Conservation (phyloP, 2,797 vertebrate species). For the Gorsachius magnificus region DNA sequence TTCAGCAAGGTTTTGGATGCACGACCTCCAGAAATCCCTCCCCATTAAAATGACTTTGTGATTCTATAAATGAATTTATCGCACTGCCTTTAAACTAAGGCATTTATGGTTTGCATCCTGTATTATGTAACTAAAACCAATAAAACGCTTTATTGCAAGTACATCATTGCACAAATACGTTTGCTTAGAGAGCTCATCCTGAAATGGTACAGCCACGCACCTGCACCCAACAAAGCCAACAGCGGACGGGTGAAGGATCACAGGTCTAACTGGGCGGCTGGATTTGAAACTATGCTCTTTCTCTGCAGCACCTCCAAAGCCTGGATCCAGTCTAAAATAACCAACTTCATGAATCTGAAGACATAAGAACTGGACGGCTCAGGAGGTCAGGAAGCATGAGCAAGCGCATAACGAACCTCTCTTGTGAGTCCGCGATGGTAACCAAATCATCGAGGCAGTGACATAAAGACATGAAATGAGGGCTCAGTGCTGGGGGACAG, state of each 20-base stretch:
- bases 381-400: neutral
- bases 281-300: neutral
- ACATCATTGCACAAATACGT: neutral
- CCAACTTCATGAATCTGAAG: neutral
- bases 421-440: accelerated
- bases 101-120: neutral
- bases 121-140: neutral
- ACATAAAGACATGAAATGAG: neutral
- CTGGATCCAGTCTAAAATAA: neutral
- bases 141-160: neutral
- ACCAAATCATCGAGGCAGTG: neutral
- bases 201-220: neutral
- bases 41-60: neutral
- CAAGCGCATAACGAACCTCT: neutral
- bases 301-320: neutral
- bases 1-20: neutral
- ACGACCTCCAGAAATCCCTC: neutral
- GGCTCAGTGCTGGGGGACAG: neutral
- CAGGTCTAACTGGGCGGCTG: neutral
- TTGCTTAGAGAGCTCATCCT: neutral
- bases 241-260: neutral
- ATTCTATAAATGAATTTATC: neutral
- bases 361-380: neutral
- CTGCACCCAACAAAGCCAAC: neutral
- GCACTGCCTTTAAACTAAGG: neutral